Conservation (phyloP, 2,113 vertebrate species). For the Sapajus apella region DNA sequence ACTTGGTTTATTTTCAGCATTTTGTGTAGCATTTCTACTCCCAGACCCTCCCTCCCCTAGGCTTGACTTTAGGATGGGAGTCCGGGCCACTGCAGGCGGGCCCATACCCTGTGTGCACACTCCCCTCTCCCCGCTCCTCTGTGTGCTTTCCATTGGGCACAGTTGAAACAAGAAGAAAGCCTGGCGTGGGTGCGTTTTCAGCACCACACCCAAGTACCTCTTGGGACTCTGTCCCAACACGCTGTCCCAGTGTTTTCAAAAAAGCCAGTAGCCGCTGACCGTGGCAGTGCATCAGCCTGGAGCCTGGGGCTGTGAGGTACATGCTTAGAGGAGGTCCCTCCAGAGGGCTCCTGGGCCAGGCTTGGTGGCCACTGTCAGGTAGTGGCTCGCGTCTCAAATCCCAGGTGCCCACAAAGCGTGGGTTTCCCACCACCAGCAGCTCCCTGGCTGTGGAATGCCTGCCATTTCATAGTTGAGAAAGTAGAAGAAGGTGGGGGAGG, state of each 20-base stretch:
- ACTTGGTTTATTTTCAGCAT: not conserved
- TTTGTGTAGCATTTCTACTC: not conserved
- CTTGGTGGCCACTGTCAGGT: not conserved
- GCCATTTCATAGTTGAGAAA: not conserved
- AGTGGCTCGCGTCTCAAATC: not conserved
- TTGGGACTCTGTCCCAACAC: not conserved
- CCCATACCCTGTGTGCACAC: not conserved
- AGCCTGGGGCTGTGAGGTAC: not conserved
- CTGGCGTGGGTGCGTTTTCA: accelerated
- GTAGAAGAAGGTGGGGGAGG: not conserved
- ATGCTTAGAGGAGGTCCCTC: not conserved
- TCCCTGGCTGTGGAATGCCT: not conserved
- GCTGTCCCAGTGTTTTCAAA: too few relatives aligned
- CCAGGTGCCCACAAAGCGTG: not conserved
- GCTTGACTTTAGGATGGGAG: not conserved
- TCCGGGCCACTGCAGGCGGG: not conserved
- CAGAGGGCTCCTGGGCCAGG: not conserved
- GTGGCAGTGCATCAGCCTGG: not conserved
- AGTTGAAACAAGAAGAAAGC: not conserved
- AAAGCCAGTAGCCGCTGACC: not conserved
- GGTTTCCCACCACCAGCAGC: not conserved
- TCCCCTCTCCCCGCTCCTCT: not conserved
- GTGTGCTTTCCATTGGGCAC: too few relatives aligned
- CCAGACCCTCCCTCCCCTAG: not conserved
- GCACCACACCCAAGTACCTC: not conserved